These are phyloP conservation scores for Anabas testudineus DNA, from an alignment of 2,797 vertebrate species.

Conservation along the genomic window DNA sequence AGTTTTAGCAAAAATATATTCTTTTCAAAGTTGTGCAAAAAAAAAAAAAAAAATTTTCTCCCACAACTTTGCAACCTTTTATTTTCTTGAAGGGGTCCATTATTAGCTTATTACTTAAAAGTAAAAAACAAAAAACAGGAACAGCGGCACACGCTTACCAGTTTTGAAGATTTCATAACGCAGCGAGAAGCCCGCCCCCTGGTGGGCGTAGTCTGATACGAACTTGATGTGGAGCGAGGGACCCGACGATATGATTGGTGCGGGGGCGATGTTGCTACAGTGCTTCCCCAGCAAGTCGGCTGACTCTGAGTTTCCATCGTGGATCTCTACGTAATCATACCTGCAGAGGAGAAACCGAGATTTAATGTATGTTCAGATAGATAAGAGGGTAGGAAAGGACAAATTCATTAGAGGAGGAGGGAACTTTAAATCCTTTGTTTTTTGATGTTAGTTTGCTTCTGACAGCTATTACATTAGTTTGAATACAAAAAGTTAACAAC, in stretches of 20 bases:
- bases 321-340: slow-evolving; percentile 98
- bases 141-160: slow-evolving; percentile 75
- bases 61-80: too few species aligned
- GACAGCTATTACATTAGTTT: slow-evolving; percentile 27
- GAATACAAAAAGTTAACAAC: slow-evolving; percentile 47
- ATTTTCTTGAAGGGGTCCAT: too few species aligned
- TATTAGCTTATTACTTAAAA: too few species aligned
- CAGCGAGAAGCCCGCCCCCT: slow-evolving; percentile 97
- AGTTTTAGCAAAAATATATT: too few species aligned
- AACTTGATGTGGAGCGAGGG: slow-evolving; percentile 95
- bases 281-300: slow-evolving; percentile 95
- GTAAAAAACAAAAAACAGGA: not conserved
- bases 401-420: slow-evolving; percentile 27
- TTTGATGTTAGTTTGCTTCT: slow-evolving; percentile 29
- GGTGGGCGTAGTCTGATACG: slow-evolving; percentile 96
- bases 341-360: slow-evolving; percentile 72
- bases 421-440: slow-evolving; percentile 37
- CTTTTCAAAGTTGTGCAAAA: too few species aligned
- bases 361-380: not conserved
- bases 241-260: slow-evolving; percentile 96
- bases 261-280: slow-evolving; percentile 97
- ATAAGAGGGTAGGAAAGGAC: not conserved
- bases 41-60: too few species aligned
- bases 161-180: slow-evolving; percentile 99
- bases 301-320: slow-evolving; percentile 91